phyloP scores from a whole-genome alignment of 2,888 invertebrate species.

The Ypsolopha scabrella region DNA sequence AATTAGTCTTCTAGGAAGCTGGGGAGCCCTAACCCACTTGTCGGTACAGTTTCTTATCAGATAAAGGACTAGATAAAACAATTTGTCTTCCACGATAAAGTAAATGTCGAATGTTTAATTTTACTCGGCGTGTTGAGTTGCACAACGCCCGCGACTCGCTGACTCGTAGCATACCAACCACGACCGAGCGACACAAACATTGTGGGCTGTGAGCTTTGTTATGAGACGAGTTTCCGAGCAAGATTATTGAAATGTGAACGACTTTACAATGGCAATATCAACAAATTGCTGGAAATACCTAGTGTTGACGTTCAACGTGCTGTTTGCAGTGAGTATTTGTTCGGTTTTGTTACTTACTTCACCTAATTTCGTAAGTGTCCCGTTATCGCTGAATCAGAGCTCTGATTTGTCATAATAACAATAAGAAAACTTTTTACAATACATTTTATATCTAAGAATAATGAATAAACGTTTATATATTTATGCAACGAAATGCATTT shows the following conservation, averaged over 20 bases:
- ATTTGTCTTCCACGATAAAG: conserved; percentile 16
- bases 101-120: conserved; percentile 54
- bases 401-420: too few species aligned
- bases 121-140: conserved; percentile 36
- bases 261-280: conserved; percentile 51
- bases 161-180: conserved; percentile 6
- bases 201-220: conserved; percentile 53
- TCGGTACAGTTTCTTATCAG: background rate
- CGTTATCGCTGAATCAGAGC: too few species aligned
- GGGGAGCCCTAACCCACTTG: background rate
- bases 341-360: too few species aligned
- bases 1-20: background rate
- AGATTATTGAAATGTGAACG: conserved; percentile 55
- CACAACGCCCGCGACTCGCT: conserved; percentile 11
- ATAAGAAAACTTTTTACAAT: too few species aligned
- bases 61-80: too few species aligned
- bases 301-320: conserved; percentile 56
- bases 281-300: conserved; percentile 66
- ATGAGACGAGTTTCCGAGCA: conserved; percentile 42
- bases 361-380: too few species aligned
- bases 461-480: too few species aligned
- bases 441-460: too few species aligned
- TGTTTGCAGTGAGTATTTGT: conserved; percentile 50
- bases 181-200: conserved; percentile 42
- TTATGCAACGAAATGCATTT: too few species aligned